Percentiles rank a stretch among this genome's conserved stretches.
Evolutionary conservation across 1,140 invertebrate genomes (phyloP).

Genomic region (Aphis gossypii): DNA sequence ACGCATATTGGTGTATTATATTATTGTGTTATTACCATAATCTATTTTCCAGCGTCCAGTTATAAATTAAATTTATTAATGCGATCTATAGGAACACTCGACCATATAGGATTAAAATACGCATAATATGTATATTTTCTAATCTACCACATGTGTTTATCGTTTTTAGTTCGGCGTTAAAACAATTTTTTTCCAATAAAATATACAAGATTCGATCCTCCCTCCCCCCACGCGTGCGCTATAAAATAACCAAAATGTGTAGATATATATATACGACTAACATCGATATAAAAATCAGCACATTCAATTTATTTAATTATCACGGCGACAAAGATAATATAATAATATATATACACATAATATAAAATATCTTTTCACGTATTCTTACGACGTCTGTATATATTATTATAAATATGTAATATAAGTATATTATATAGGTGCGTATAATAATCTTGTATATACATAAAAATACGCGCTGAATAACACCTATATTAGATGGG

Average conservation of each 20-base stretch:
- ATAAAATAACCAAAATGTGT: background rate
- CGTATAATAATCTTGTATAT: background rate
- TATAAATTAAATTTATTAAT: too few species aligned
- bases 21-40: too few species aligned
- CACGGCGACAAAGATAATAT: background rate
- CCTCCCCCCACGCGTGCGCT: too few species aligned
- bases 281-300: background rate
- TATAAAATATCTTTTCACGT: background rate
- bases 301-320: background rate
- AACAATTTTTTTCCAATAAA: background rate
- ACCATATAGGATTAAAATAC: too few species aligned
- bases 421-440: background rate
- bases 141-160: too few species aligned
- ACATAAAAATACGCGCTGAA: background rate
- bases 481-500: background rate
- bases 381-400: background rate
- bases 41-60: too few species aligned
- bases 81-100: too few species aligned
- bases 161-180: background rate
- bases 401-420: background rate
- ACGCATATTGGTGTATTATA: too few species aligned
- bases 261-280: background rate
- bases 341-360: background rate
- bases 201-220: background rate
- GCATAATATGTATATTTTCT: too few species aligned